These are phyloP conservation scores for Emberiza fucata DNA, from an alignment of 2,113 vertebrate genomes.

Conservation along the genomic window DNA sequence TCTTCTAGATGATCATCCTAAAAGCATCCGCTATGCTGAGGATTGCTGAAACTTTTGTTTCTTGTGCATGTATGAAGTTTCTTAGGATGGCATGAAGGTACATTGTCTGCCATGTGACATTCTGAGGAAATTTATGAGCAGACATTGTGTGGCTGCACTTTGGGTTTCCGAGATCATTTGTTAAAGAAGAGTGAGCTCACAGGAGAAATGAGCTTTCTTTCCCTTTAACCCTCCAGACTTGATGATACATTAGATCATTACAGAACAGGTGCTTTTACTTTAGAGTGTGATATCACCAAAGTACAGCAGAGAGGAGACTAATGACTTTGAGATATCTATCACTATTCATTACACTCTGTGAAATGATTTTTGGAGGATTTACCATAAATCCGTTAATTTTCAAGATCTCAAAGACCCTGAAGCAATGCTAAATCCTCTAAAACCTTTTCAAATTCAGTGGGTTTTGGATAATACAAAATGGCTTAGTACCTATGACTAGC, in stretches of 20 bases:
- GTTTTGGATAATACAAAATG: background rate
- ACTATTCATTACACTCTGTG: background rate
- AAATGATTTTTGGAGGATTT: constrained; percentile 26
- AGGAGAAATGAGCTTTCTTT: background rate
- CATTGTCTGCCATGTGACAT: background rate
- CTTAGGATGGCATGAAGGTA: background rate
- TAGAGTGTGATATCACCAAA: background rate
- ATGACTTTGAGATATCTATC: background rate
- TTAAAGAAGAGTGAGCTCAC: background rate
- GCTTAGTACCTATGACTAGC: background rate
- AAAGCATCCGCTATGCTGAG: background rate
- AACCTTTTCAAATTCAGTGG: background rate
- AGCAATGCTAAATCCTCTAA: background rate
- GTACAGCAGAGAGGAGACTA: background rate
- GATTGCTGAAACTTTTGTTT: background rate
- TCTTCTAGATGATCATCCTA: background rate
- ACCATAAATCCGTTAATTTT: background rate
- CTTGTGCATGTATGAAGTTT: background rate
- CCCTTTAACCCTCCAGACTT: background rate
- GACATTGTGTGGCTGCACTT: background rate
- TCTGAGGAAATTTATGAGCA: background rate
- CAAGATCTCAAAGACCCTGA: background rate
- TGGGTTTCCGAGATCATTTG: background rate
- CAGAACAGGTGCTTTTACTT: background rate
- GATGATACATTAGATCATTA: background rate